Evolutionary conservation across 1,140 invertebrate genomes (phyloP).

Genomic region (Drosophila tropicalis): DNA sequence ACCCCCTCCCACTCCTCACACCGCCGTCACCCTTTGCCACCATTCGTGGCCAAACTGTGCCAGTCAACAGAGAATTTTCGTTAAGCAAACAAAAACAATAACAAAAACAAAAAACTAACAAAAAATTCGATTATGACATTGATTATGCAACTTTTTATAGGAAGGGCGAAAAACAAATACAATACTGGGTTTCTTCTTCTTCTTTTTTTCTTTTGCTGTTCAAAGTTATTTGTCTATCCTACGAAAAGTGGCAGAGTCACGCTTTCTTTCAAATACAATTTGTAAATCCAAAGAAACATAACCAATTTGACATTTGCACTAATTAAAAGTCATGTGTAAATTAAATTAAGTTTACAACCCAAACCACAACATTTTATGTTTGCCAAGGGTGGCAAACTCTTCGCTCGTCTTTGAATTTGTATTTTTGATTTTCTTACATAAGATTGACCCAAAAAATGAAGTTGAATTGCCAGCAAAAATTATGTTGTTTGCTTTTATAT

Average conservation of each 20-base stretch:
- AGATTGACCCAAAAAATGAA: background rate
- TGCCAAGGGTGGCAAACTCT: conserved; percentile 51
- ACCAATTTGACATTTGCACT: conserved; percentile 50
- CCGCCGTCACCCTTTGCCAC: conserved; percentile 33
- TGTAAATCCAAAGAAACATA: conserved; percentile 10
- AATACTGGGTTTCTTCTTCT: conserved; percentile 16
- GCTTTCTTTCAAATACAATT: conserved; percentile 59
- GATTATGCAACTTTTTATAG: conserved; percentile 64
- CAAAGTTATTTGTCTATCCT: conserved; percentile 8
- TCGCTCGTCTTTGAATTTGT: conserved; percentile 9
- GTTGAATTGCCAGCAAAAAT: no score
- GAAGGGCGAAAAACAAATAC: conserved; percentile 39
- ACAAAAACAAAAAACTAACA: conserved; percentile 38
- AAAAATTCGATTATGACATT: conserved; percentile 67
- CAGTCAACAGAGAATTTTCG: conserved; percentile 38
- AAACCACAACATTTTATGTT: conserved; percentile 23
- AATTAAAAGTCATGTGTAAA: conserved; percentile 73
- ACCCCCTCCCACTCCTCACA: conserved; percentile 37
- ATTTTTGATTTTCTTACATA: conserved; percentile 7
- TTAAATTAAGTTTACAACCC: conserved; percentile 44
- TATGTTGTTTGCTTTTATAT: no score
- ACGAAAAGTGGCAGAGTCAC: conserved; percentile 60
- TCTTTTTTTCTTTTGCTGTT: conserved; percentile 14
- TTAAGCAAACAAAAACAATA: conserved; percentile 39
- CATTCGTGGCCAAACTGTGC: conserved; percentile 23